These are phyloP conservation scores for Lithobates pipiens DNA, from an alignment of 2,797 vertebrate species.

Conservation along the genomic window DNA sequence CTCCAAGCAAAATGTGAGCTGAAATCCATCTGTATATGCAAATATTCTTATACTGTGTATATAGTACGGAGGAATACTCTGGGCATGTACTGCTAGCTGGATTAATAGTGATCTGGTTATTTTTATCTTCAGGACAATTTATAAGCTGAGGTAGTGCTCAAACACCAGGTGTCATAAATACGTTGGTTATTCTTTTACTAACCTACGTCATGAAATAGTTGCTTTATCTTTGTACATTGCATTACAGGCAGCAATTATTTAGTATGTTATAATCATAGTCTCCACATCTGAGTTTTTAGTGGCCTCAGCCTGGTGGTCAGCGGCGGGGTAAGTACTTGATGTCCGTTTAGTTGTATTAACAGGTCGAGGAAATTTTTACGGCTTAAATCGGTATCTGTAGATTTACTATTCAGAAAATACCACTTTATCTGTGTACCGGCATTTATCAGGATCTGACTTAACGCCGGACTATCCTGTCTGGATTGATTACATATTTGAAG, in stretches of 20 bases:
- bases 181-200: slow-evolving; percentile 26
- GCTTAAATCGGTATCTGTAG: background rate
- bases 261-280: background rate
- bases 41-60: no score
- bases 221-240: background rate
- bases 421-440: no score
- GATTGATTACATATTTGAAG: no score
- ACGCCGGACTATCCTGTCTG: no score
- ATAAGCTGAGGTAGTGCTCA: background rate
- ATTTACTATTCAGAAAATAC: background rate
- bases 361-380: background rate
- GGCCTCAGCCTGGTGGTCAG: background rate
- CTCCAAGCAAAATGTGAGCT: background rate
- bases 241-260: background rate
- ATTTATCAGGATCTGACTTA: no score
- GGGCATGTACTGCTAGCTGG: background rate
- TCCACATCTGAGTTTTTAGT: no score
- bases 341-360: background rate
- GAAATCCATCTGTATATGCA: no score
- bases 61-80: background rate
- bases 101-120: background rate
- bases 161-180: slow-evolving; percentile 22
- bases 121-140: background rate
- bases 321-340: background rate
- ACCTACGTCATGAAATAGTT: background rate